Evolutionary conservation across 37 sponge, comb jelly and placozoan species (phyloP).

Genomic region (Lycopodina hypogea): DNA sequence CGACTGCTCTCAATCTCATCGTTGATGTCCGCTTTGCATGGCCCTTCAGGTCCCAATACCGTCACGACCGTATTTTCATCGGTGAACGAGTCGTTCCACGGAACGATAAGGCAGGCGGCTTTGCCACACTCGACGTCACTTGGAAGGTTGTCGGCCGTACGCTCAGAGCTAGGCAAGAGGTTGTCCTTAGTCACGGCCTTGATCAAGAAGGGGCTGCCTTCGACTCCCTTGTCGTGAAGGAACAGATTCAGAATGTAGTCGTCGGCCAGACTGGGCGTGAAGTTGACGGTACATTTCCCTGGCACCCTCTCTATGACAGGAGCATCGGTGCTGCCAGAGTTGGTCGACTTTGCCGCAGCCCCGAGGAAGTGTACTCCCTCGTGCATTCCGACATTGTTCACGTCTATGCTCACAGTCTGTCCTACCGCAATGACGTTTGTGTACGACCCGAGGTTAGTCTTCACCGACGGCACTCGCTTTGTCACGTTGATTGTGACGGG

Average conservation of each 20-base stretch:
- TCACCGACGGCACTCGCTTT: background rate
- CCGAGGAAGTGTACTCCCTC: background rate
- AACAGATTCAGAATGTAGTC: constrained; percentile 24
- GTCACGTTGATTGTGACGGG: constrained; percentile 42
- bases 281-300: constrained; percentile 32
- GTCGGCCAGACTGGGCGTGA: constrained; percentile 27
- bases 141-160: background rate
- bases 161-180: background rate
- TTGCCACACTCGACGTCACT: constrained; percentile 23
- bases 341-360: background rate
- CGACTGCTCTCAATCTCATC: background rate
- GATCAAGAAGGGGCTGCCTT: constrained; percentile 57
- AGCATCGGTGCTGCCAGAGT: background rate
- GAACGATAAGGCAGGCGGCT: constrained; percentile 28
- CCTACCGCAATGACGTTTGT: background rate
- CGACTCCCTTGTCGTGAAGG: constrained; percentile 17
- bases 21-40: background rate
- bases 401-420: background rate
- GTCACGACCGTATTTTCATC: background rate
- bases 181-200: constrained; percentile 8
- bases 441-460: background rate
- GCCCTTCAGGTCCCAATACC: constrained; percentile 20
- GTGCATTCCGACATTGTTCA: background rate
- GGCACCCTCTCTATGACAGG: constrained; percentile 22
- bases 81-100: background rate